These are phyloP conservation scores for Gryllus bimaculatus DNA, from an alignment of 1,140 invertebrate genomes.

Conservation along the genomic window DNA sequence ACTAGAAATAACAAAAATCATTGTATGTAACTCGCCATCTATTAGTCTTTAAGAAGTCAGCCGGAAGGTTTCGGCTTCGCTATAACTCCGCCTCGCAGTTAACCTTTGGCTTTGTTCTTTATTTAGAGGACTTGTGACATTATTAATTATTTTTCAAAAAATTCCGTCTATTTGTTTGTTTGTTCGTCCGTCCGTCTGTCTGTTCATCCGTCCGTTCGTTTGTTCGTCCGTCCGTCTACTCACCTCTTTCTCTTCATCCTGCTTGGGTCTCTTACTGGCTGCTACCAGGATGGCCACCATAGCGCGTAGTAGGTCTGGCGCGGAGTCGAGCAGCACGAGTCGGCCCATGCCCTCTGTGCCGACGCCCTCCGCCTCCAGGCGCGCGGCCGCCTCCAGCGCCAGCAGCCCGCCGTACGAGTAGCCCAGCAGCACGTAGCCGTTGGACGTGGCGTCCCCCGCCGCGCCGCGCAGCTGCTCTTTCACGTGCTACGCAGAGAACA, in stretches of 20 bases:
- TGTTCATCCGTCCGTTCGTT: too few relatives aligned
- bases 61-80: too few relatives aligned
- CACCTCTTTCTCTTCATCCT: neutral
- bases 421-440: constrained; percentile 7
- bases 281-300: neutral
- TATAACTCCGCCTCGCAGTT: too few relatives aligned
- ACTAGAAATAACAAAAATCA: too few relatives aligned
- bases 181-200: too few relatives aligned
- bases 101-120: too few relatives aligned
- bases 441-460: too few relatives aligned
- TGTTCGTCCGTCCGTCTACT: neutral
- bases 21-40: too few relatives aligned
- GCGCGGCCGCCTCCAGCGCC: constrained; percentile 14
- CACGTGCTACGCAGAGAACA: neutral
- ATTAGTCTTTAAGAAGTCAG: too few relatives aligned
- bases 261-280: neutral
- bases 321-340: neutral
- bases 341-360: neutral
- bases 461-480: neutral
- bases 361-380: neutral
- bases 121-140: too few relatives aligned
- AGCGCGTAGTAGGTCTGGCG: neutral
- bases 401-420: constrained; percentile 18
- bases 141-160: too few relatives aligned
- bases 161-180: too few relatives aligned